Conservation (phyloP, 1,140 invertebrate genomes). For the Tribolium madens region DNA sequence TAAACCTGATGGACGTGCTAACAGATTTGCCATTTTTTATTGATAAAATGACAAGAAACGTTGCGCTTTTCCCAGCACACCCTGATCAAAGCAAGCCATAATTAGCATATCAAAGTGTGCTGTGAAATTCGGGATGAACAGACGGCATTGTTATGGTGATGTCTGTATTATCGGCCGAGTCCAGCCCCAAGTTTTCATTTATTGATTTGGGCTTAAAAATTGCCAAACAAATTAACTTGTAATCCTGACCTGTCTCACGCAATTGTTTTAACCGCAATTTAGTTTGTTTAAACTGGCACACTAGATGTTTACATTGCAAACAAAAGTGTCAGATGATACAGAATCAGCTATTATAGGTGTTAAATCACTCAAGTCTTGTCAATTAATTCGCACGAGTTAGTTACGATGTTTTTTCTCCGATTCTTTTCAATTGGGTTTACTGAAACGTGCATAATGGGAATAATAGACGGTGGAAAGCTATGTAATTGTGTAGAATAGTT, state of each 20-base stretch:
- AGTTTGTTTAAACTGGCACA: constrained; percentile 59
- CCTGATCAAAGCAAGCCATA: constrained; percentile 42
- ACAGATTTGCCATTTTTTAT: constrained; percentile 26
- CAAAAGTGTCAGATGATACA: constrained; percentile 58
- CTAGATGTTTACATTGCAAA: constrained; percentile 58
- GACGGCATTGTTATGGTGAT: constrained; percentile 51
- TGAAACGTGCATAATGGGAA: constrained; percentile 33
- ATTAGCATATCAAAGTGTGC: constrained; percentile 53
- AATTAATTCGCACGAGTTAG: not conserved
- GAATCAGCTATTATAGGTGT: constrained; percentile 52
- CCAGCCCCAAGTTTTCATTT: constrained; percentile 1
- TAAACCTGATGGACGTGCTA: constrained; percentile 50
- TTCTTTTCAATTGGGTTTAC: constrained; percentile 14
- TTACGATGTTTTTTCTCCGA: not conserved
- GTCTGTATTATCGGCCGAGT: constrained; percentile 46
- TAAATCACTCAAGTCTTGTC: not conserved
- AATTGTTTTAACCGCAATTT: constrained; percentile 54
- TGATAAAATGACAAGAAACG: constrained; percentile 21
- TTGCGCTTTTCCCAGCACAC: constrained; percentile 15
- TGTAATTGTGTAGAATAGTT: constrained; percentile 38
- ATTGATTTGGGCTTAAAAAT: not conserved
- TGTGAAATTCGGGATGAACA: constrained; percentile 47
- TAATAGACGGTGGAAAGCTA: constrained; percentile 43
- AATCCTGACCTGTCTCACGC: constrained; percentile 39
- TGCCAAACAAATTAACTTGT: constrained; percentile 24